A percentile compares a stretch with the other conserved stretches of the same genome.
Evolutionary conservation across 1,140 invertebrate species (phyloP).

Genomic region (Samia ricini): DNA sequence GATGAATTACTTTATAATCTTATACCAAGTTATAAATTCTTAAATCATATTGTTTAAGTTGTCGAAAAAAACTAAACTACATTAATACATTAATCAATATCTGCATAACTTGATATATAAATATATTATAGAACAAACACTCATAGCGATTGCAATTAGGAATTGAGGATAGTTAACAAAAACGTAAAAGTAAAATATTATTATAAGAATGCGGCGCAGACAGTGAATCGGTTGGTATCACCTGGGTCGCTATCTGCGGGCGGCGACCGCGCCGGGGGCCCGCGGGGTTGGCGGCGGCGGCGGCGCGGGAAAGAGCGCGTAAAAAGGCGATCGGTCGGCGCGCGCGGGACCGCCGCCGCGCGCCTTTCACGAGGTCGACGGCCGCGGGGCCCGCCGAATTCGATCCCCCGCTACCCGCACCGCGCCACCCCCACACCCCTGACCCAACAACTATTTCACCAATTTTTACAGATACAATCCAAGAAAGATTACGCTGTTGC

Average conservation of each 20-base stretch:
- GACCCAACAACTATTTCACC: conserved; percentile 40
- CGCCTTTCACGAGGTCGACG: conserved; percentile 71
- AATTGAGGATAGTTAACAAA: not conserved
- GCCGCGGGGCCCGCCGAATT: conserved; percentile 61
- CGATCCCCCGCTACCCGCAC: conserved; percentile 44
- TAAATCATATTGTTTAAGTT: no score
- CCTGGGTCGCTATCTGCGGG: conserved; percentile 70
- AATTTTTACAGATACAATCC: conserved; percentile 22
- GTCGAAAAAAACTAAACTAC: not conserved
- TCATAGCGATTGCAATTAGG: not conserved
- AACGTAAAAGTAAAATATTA: conserved; percentile 1
- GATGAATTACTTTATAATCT: no score
- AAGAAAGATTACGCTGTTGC: not conserved
- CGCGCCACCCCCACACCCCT: conserved; percentile 30
- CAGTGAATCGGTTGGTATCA: conserved; percentile 55
- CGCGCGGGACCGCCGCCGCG: conserved; percentile 44
- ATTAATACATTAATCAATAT: not conserved
- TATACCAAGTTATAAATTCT: no score
- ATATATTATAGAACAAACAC: not conserved
- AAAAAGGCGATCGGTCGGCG: conserved; percentile 67
- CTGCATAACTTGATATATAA: not conserved
- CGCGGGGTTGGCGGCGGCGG: conserved; percentile 61
- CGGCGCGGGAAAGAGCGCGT: conserved; percentile 67
- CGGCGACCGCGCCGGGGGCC: conserved; percentile 70
- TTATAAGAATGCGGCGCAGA: conserved; percentile 43